Base-by-base conservation (phyloP, 2,797 vertebrate genomes). In the Clarias pachynema region DNA sequence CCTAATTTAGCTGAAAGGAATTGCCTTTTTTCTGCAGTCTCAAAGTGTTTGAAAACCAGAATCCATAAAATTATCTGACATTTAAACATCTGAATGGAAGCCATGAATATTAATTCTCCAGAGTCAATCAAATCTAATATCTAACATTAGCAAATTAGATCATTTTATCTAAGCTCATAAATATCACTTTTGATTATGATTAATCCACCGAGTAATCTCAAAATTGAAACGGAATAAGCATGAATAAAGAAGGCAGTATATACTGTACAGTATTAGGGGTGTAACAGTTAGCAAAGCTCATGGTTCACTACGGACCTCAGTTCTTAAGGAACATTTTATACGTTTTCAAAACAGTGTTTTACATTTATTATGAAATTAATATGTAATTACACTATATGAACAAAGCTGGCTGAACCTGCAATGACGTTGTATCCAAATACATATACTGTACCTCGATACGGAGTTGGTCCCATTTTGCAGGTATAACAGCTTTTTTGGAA, bases 1-100 rank as follows among this genome's bases (percentile, higher is more conserved):
- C 59, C 59, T 81, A 22, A 68, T 81, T 40, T 82, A 37, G 66
- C 53, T 37, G 66, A 82, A 70, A 26, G 31, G 31, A 70, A 59
- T 59, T 59, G 66, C 65, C 2, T 81, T 57, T 57, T 62, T 79
- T 40, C 31, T 80, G 62, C 40, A 10, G 2, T 57, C 12, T 59
- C 22, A 40, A n/a, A 59, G 53, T 59, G 40, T 53, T 80, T 31
- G 2, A 66, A 81, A 56, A 16, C 40, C 62, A 81, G 66, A 72
- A 26, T 53, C 22, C 24, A n/a, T 31, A 59, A 70, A 40, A 72
- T 70, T 0, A 59, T 69, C 62, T 22, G 79, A 66, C n/a, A 53
- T 81, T 66, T 79, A 40, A 26, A 26, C 60, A 20, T 44, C 3
- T 49, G 16, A 65, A 65, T 12, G 78, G n/a, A 79, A 79, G 24